Evolutionary conservation across 1,140 invertebrate genomes (phyloP), one percentile per base, ranked within the genome.

Genomic region (Neodiprion virginianus): DNA sequence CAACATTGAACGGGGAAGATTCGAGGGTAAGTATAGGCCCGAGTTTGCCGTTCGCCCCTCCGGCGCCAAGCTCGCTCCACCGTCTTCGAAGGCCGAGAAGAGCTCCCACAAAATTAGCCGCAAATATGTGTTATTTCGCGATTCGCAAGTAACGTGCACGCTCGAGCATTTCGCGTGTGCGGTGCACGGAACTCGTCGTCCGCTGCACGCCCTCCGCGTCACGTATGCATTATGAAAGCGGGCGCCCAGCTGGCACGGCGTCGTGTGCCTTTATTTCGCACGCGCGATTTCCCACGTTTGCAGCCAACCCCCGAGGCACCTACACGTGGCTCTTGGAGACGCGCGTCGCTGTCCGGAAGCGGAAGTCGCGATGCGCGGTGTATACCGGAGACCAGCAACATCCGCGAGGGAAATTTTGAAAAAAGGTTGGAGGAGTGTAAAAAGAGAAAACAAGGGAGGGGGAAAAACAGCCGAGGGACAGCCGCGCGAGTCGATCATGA

Each of bases 71-170:
- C n/a, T 1, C 17, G 17, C 17, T 21, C 17, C 17, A 53, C 1
- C n/a, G 10, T 53, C n/a, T 1, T 10, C 50, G 50, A 14, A 11
- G 28, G 67, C 69, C 67, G 48, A 61, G 40, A 79, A 82, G 78
- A 80, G 82, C 80, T 81, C 73, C 81, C 82, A 67, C 79, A 84
- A 85, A 87, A 87, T 87, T 86, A 84, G 78, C 80, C 80, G 69
- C 81, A 82, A 87, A 83, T 85, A 81, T 84, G 79, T 85, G 84
- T 85, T 86, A 87, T 86, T 87, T 86, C 79, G 84, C 78, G 73
- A 53, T 53, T 10, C 50, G 50, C 50, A 14, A 53, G n/a, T 10
- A 53, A 53, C 50, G n/a, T n/a, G 50, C 50, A 53, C 50, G 10
- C 50, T 11, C 50, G n/a, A 11, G n/a, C n/a, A 14, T 53, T 10